These are phyloP conservation scores for Brachypodius melanocephalos DNA, from an alignment of 2,113 vertebrate species.

Conservation along the genomic window DNA sequence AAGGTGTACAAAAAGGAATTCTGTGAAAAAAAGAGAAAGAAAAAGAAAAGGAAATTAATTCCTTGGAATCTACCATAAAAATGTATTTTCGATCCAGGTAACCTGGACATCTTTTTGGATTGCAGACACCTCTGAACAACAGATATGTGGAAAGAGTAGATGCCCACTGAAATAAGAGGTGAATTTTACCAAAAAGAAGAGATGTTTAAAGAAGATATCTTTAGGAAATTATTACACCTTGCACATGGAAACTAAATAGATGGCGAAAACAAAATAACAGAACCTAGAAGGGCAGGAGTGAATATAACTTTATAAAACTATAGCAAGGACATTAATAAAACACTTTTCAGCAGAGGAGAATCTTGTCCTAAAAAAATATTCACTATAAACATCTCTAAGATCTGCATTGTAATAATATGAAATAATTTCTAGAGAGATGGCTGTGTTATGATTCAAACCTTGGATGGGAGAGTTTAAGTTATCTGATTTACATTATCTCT, in stretches of 20 bases:
- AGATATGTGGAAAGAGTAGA: not conserved
- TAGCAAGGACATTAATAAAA: not conserved
- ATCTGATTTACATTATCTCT: constrained; percentile 26
- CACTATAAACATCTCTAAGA: not conserved
- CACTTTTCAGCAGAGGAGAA: not conserved
- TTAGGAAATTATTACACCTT: not conserved
- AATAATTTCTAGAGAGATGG: constrained; percentile 1
- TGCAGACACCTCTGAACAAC: not conserved
- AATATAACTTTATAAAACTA: not conserved
- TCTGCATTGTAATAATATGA: not conserved
- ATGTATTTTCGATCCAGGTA: not conserved
- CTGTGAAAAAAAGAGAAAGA: not conserved
- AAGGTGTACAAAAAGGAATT: not conserved
- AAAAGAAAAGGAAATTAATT: not conserved
- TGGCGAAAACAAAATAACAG: not conserved
- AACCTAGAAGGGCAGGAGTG: not conserved
- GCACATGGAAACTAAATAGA: not conserved
- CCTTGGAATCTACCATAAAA: not conserved
- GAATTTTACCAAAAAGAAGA: not conserved
- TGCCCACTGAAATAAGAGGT: not conserved
- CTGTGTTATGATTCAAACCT: constrained; percentile 7
- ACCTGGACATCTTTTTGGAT: not conserved
- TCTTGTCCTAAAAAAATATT: not conserved
- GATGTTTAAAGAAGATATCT: not conserved
- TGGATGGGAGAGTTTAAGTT: not conserved